Base-by-base conservation (phyloP, 1,140 invertebrate species). In the Scaptodrosophila lebanonensis region DNA sequence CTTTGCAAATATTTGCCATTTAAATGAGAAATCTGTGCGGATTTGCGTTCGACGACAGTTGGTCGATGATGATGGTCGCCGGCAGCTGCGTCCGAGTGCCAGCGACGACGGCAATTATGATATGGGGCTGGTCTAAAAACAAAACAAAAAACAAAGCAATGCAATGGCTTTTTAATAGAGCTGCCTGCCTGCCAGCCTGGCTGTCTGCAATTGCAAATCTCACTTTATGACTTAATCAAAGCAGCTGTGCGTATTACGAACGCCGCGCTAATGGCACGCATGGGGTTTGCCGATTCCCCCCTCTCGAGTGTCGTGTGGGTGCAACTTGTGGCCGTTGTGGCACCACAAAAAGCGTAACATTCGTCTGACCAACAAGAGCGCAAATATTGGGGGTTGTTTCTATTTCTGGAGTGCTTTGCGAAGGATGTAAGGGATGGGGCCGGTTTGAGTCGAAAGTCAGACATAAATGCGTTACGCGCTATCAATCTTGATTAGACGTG, bases 401-500 rank as follows among this genome's bases (percentile, higher is more conserved):
- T 13, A 4, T 12, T 16, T 33, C 25, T 39, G 43, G 50, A n/a
- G n/a, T n/a, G n/a, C n/a, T n/a, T n/a, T n/a, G n/a, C n/a, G n/a
- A n/a, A n/a, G n/a, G n/a, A n/a, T n/a, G n/a, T n/a, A n/a, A n/a
- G n/a, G 36, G 62, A 45, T 48, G 29, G 30, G 12, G 18, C 15
- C 27, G n/a, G 48, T 25, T 35, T 27, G 60, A 52, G 64, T 61
- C 57, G 65, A 68, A 66, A 75, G 75, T 75, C 75, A 75, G 47
- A 42, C 44, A 44, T 82, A 75, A 79, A 79, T 69, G 69, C 72
- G 77, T 83, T 83, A 83, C 72, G 77, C 61, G 61, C 72, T 77
- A 83, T 83, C 77, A 83, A 83, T 83, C 77, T 83, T 83, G 77
- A 83, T 83, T 83, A 83, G 77, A 73, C 47, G 77, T 83, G 77